Conservation (phyloP, 2,888 invertebrate species). For the Frankliniella intonsa region DNA sequence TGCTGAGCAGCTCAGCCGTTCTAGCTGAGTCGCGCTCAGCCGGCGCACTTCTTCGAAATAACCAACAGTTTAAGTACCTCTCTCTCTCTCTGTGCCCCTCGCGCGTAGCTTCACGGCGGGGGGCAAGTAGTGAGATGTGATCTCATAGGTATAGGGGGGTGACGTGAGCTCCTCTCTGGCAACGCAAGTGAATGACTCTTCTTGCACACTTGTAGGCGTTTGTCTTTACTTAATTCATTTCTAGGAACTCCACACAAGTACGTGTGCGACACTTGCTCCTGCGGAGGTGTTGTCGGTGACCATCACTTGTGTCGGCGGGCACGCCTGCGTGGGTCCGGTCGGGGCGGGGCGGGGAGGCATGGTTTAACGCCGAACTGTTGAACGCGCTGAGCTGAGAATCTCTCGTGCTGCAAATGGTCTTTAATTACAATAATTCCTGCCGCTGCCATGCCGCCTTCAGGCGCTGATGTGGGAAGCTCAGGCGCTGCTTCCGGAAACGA, state of each 20-base stretch:
- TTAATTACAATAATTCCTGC: background rate
- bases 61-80: background rate
- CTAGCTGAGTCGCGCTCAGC: background rate
- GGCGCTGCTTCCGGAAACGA: background rate
- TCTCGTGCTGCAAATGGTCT: background rate
- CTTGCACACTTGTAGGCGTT: too few species aligned
- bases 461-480: background rate
- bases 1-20: background rate
- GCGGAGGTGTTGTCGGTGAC: background rate
- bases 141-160: too few species aligned
- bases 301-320: background rate
- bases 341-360: background rate
- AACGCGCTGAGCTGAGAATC: background rate
- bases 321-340: background rate
- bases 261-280: too few species aligned
- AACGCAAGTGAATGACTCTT: too few species aligned
- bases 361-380: background rate
- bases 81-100: background rate
- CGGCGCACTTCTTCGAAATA: background rate
- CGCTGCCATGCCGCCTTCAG: background rate
- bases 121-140: too few species aligned
- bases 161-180: too few species aligned
- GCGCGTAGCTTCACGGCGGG: background rate
- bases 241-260: too few species aligned
- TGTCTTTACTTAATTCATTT: too few species aligned